Percentiles rank a stretch among this genome's conserved stretches.
phyloP scores from a whole-genome alignment of 2,888 invertebrate species.

The Anodontia alba region DNA sequence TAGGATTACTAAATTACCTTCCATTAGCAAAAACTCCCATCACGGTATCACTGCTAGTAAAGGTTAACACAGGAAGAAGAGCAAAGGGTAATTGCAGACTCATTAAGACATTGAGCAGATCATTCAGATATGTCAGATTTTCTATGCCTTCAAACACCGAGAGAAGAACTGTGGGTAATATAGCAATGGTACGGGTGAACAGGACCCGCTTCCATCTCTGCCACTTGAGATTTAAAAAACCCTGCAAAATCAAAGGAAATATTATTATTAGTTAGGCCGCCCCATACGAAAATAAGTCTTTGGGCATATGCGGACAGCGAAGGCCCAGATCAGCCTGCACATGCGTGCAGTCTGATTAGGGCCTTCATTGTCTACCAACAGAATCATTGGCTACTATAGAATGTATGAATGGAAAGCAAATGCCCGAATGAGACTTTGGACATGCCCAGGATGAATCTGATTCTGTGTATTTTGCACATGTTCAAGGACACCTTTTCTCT shows the following conservation, averaged over 20 bases:
- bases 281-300: too few species aligned
- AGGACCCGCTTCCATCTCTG: conserved; percentile 92
- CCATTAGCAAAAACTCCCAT: conserved; percentile 94
- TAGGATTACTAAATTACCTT: conserved; percentile 74
- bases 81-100: conserved; percentile 95
- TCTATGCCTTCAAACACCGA: conserved; percentile 86
- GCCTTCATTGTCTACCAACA: too few species aligned
- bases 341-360: too few species aligned
- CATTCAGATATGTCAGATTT: conserved; percentile 92
- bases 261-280: too few species aligned
- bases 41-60: conserved; percentile 91
- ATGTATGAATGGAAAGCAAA: too few species aligned
- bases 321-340: too few species aligned
- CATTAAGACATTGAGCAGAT: conserved; percentile 94
- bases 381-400: too few species aligned
- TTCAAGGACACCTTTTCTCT: too few species aligned
- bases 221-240: conserved; percentile 83
- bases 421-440: too few species aligned
- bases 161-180: conserved; percentile 87
- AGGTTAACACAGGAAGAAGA: conserved; percentile 93
- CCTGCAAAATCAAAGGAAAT: conserved; percentile 67
- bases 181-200: conserved; percentile 93
- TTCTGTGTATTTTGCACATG: too few species aligned
- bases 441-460: too few species aligned
- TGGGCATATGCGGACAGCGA: too few species aligned